These are phyloP conservation scores for Tipula lateralis DNA, from an alignment of 2,888 invertebrate species.

Conservation along the genomic window DNA sequence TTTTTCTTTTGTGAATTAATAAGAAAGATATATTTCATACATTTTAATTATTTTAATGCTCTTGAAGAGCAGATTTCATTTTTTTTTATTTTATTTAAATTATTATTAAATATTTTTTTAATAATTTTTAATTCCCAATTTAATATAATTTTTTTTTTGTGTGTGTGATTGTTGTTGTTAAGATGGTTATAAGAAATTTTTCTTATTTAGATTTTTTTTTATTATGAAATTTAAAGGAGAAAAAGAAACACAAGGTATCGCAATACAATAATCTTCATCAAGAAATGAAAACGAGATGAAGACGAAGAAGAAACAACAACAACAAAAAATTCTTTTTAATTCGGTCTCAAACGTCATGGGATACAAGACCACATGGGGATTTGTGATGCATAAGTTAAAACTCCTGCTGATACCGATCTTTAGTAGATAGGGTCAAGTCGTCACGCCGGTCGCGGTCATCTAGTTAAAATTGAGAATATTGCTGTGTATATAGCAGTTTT, in stretches of 20 bases:
- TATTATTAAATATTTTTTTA: neutral
- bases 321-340: constrained; percentile 27
- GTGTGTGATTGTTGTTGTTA: neutral
- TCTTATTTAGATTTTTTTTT: neutral
- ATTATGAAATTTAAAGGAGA: neutral
- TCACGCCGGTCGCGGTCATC: constrained; percentile 38
- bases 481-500: neutral
- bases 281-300: neutral
- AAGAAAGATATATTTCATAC: neutral
- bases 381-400: constrained; percentile 37
- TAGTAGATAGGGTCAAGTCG: constrained; percentile 38
- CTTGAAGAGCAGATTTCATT: neutral
- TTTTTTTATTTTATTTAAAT: neutral
- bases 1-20: neutral
- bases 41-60: constrained; percentile 15
- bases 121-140: neutral
- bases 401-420: constrained; percentile 37
- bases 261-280: constrained; percentile 26
- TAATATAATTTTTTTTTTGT: neutral
- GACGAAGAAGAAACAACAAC: neutral
- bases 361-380: constrained; percentile 35
- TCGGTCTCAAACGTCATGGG: constrained; percentile 34
- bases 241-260: neutral
- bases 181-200: neutral
- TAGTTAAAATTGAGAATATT: constrained; percentile 29